Evolutionary conservation across 2,888 invertebrate species (phyloP).

Genomic region (Cheilosia scutellata): DNA sequence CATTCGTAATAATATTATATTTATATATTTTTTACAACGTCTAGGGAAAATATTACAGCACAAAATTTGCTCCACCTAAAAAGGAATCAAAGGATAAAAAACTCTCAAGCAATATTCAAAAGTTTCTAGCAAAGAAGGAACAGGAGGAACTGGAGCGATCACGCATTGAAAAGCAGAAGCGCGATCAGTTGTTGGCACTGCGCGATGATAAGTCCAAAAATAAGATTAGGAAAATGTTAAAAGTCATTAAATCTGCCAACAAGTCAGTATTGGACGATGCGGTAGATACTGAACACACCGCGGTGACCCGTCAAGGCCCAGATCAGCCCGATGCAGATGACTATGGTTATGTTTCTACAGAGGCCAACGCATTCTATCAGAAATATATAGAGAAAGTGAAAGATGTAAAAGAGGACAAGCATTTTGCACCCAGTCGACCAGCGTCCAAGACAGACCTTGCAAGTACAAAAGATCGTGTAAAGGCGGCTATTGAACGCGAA

Average conservation of each 20-base stretch:
- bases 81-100: slow-evolving; percentile 89
- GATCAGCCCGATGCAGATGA: slow-evolving; percentile 95
- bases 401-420: slow-evolving; percentile 87
- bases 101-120: slow-evolving; percentile 92
- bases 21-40: slow-evolving; percentile 20
- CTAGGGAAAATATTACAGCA: slow-evolving; percentile 88
- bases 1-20: not conserved
- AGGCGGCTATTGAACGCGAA: slow-evolving; percentile 89
- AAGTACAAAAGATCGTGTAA: slow-evolving; percentile 90
- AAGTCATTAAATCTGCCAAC: slow-evolving; percentile 95
- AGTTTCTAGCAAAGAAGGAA: slow-evolving; percentile 92
- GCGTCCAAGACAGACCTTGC: slow-evolving; percentile 82
- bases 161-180: slow-evolving; percentile 87
- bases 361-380: slow-evolving; percentile 91
- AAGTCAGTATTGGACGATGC: slow-evolving; percentile 94
- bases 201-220: slow-evolving; percentile 90
- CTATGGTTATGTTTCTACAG: slow-evolving; percentile 94
- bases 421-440: slow-evolving; percentile 86
- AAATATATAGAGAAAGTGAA: slow-evolving; percentile 93
- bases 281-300: slow-evolving; percentile 90
- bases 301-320: slow-evolving; percentile 89
- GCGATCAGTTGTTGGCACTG: slow-evolving; percentile 87
- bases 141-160: slow-evolving; percentile 90
- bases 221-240: slow-evolving; percentile 91
- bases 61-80: slow-evolving; percentile 92